Conservation (phyloP, 2,888 invertebrate genomes). For the Siphonodentalium dalli region DNA sequence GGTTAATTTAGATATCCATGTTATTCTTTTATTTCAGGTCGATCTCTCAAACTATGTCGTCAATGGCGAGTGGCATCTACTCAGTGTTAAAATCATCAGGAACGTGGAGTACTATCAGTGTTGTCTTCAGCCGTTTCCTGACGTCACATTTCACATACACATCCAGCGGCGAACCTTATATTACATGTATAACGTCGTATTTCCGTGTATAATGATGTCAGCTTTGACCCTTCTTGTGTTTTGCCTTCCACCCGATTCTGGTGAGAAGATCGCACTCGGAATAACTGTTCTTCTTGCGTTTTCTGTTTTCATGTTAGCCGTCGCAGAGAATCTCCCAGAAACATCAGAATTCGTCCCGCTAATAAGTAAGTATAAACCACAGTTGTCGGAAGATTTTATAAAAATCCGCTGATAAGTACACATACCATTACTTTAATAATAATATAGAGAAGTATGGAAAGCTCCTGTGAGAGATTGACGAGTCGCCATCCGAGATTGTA, state of each 20-base stretch:
- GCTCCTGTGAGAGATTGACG: too few relatives aligned
- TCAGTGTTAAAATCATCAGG: conserved; percentile 46
- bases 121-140: conserved; percentile 62
- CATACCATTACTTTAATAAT: too few relatives aligned
- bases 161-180: conserved; percentile 68
- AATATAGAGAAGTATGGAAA: too few relatives aligned
- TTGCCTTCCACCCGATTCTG: conserved; percentile 69
- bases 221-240: conserved; percentile 71
- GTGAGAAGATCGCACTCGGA: conserved; percentile 70
- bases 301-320: conserved; percentile 70
- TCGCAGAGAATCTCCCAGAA: conserved; percentile 71
- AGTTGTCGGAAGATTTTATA: not conserved
- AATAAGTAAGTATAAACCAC: conserved; percentile 67
- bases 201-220: conserved; percentile 72
- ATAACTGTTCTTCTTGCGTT: conserved; percentile 71
- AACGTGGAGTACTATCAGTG: conserved; percentile 60
- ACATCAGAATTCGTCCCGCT: conserved; percentile 70
- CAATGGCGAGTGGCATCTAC: conserved; percentile 62
- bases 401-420: too few relatives aligned
- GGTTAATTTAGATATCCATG: too few relatives aligned
- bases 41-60: conserved; percentile 60
- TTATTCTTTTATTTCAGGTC: conserved; percentile 36
- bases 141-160: conserved; percentile 65
- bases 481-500: too few relatives aligned
- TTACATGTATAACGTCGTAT: conserved; percentile 70